A percentile compares a stretch with the other conserved stretches of the same genome.
phyloP scores from a whole-genome alignment of 2,888 invertebrate genomes.

The Lasioglossum pauxillum region DNA sequence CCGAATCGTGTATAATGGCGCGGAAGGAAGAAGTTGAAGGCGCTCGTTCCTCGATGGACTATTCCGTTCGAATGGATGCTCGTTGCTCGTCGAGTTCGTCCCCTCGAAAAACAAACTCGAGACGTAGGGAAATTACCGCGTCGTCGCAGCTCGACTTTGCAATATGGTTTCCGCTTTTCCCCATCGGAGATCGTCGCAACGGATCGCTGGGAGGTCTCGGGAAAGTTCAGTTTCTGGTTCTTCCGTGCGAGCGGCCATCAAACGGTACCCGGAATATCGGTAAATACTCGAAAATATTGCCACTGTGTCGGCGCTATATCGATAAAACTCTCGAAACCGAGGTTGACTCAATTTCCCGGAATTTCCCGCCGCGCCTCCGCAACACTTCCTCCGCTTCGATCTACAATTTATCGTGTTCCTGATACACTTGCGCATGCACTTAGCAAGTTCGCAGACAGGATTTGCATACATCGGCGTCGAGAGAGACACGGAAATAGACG shows the following conservation, averaged over 20 bases:
- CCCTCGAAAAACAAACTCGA: background rate
- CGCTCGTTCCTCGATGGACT: conserved; percentile 3
- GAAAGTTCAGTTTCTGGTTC: background rate
- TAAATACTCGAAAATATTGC: conserved; percentile 43
- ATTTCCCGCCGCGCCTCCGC: conserved; percentile 53
- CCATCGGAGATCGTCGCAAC: background rate
- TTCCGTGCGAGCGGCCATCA: conserved; percentile 7
- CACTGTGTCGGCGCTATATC: conserved; percentile 17
- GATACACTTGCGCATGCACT: conserved; percentile 69
- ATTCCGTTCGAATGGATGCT: conserved; percentile 28
- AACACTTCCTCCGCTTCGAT: conserved; percentile 66
- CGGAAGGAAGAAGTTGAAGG: conserved; percentile 47
- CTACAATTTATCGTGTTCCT: conserved; percentile 69
- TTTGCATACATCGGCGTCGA: conserved; percentile 67
- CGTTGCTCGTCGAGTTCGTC: background rate
- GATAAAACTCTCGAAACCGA: conserved; percentile 50
- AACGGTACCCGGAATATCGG: conserved; percentile 6
- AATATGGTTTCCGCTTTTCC: background rate
- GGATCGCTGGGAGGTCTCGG: background rate
- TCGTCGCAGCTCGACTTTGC: background rate
- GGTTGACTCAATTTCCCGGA: conserved; percentile 65
- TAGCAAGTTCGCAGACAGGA: conserved; percentile 70
- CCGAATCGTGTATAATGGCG: conserved; percentile 58
- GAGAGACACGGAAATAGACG: background rate
- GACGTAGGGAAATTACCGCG: background rate